Evolutionary conservation across 2,888 invertebrate genomes (phyloP).

Genomic region (Tachina fera): DNA sequence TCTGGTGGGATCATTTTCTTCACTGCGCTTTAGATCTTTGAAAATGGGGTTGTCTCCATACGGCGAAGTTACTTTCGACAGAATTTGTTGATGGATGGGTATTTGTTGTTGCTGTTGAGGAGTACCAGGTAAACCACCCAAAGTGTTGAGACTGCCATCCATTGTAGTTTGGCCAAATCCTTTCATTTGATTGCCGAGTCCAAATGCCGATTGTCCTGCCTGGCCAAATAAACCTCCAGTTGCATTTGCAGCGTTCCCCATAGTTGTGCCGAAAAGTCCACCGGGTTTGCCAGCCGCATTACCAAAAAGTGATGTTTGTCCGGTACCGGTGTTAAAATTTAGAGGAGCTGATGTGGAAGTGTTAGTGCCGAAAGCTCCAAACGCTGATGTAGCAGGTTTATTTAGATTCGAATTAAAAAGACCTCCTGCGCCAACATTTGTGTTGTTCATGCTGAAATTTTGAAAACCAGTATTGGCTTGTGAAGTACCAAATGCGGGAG

Average conservation of each 20-base stretch:
- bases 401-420: slow-evolving; percentile 81
- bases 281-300: slow-evolving; percentile 81
- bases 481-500: slow-evolving; percentile 81
- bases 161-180: slow-evolving; percentile 74
- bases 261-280: slow-evolving; percentile 82
- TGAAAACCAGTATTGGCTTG: slow-evolving; percentile 79
- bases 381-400: slow-evolving; percentile 84
- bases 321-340: slow-evolving; percentile 80
- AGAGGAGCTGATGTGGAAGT: slow-evolving; percentile 79
- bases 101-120: slow-evolving; percentile 80
- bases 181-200: slow-evolving; percentile 71
- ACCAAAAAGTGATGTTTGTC: slow-evolving; percentile 84
- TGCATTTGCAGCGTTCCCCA: slow-evolving; percentile 71
- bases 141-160: slow-evolving; percentile 69
- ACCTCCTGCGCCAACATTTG: slow-evolving; percentile 75
- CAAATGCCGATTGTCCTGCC: slow-evolving; percentile 78
- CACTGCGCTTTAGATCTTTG: slow-evolving; percentile 86
- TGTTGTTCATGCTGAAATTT: slow-evolving; percentile 77
- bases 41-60: slow-evolving; percentile 95
- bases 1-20: slow-evolving; percentile 86
- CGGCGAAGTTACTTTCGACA: slow-evolving; percentile 90
- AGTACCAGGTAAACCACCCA: slow-evolving; percentile 75
- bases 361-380: slow-evolving; percentile 85
- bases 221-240: slow-evolving; percentile 84
- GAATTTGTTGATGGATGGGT: slow-evolving; percentile 88